Base-by-base conservation (phyloP, 2,113 vertebrate genomes). In the Scolopax mira region DNA sequence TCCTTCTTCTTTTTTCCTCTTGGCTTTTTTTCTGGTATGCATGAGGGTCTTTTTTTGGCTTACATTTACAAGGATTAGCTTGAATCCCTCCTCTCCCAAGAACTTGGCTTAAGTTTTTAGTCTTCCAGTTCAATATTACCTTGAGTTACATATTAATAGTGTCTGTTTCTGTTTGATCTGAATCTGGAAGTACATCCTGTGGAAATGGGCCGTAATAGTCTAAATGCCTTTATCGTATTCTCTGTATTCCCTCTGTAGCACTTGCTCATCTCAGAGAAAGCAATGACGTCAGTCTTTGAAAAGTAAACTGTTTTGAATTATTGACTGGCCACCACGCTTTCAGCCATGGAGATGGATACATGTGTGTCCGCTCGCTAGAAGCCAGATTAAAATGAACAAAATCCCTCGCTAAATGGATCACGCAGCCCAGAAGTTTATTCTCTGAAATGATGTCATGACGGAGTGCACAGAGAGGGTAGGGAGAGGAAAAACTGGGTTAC, bases 381-480 rank as follows among this genome's bases (percentile, higher is more conserved):
- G 80, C 80, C 72, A 87, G 81, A 89, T 95, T 82, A 95, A 90
- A 96, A 93, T 87, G 58, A 89, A 46, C 84, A 84, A 92, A 94
- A 94, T 94, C 90, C 89, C 57, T 80, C 23, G 18, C 72, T 96
- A 94, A 95, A 92, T 97, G 88, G 86, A 97, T 96, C 88, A 94
- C 58, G 71, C 39, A 82, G 83, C 81, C 91, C 79, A 92, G 84
- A 89, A 89, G 77, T 93, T 95, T 90, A 89, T 94, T 92, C 73
- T 93, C 74, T 96, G 88, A 89, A 71, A 71, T 89, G 70, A 84
- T 92, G 91, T 88, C 85, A 74, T 94, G 51, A 66, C 52, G 85
- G 69, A 79, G 55, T 87, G 73, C 85, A 65, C 42, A 35, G 46
- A 58, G 71, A 87, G 88, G 72, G 31, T 81, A 67, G 1, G 4